Base-by-base conservation (phyloP, 2,113 vertebrate genomes). In the Hemibagrus wyckioides region DNA sequence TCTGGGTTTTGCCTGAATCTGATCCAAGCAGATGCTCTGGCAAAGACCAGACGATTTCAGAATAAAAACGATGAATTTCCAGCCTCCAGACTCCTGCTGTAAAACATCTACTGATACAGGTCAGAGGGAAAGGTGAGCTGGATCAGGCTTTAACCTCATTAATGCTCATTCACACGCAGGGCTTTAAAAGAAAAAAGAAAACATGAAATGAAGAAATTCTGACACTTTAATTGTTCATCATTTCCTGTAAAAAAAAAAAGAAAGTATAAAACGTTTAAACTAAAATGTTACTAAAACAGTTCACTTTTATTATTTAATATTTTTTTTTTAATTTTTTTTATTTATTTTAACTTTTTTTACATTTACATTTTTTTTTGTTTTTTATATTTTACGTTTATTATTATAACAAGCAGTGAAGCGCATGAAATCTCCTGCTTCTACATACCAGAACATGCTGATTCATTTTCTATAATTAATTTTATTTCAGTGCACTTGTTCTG, bases 101-200 rank as follows among this genome's bases (percentile, higher is more conserved):
- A 61, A 61, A 82, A 56, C 48, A 75, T 82, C 36, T 75, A 82
- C 13, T 5, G n/a, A 73, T 81, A 81, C 67, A 59, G 59, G 73
- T 82, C n/a, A 15, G 36, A 28, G 11, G 14, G 15, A 7, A 44
- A 76, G 28, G 4, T 15, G 44, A 13, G 6, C 75, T 9, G 48
- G 48, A 2, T 52, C 7, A n/a, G 13, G 50, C 15, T 52, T 30
- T 52, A 52, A 33, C 3, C 7, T 21, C 75, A 52, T 9, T 9
- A 52, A 30, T 10, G 11, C 36, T 67, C 30, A 61, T 57, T 41
- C 33, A n/a, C n/a, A n/a, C n/a, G n/a, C n/a, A n/a, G n/a, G 14
- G 4, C 44, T 28, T 36, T 61, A 57, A 4, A 41, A 76, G 83
- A 59, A 6, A 76, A 48, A 61, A 67, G 13, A 23, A 71, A 10